These are phyloP conservation scores for Eurystomus glaucurus DNA, from an alignment of 2,797 vertebrate genomes.

Conservation along the genomic window DNA sequence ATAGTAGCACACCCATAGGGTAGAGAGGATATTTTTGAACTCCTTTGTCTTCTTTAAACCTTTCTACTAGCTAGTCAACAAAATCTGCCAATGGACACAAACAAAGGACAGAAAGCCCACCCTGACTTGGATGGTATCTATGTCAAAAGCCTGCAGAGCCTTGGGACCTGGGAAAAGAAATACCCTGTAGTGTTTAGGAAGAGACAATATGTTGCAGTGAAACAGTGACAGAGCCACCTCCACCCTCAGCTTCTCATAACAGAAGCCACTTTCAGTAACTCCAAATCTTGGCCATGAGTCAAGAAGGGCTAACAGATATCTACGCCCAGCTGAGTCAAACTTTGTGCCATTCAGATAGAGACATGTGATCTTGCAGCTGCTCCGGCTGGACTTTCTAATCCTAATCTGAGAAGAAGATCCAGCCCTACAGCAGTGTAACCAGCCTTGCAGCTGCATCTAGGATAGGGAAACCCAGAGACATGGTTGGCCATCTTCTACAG, in stretches of 20 bases:
- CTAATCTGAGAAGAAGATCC: background rate
- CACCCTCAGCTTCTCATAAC: background rate
- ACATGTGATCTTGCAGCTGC: background rate
- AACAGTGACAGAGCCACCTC: background rate
- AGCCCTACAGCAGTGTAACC: background rate
- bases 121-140: background rate
- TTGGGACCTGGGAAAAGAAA: background rate
- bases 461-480: background rate
- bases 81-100: background rate
- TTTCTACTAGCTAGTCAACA: background rate
- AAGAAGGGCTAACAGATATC: background rate
- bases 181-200: background rate
- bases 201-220: background rate
- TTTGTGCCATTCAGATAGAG: background rate
- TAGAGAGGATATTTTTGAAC: background rate
- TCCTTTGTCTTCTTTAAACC: background rate
- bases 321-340: background rate
- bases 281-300: background rate
- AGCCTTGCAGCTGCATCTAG: background rate
- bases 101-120: background rate
- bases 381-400: background rate
- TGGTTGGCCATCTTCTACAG: accelerated
- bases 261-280: background rate
- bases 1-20: background rate
- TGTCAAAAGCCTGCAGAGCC: background rate